Conservation (phyloP, 2,888 invertebrate genomes). For the Heliconius ismenius region DNA sequence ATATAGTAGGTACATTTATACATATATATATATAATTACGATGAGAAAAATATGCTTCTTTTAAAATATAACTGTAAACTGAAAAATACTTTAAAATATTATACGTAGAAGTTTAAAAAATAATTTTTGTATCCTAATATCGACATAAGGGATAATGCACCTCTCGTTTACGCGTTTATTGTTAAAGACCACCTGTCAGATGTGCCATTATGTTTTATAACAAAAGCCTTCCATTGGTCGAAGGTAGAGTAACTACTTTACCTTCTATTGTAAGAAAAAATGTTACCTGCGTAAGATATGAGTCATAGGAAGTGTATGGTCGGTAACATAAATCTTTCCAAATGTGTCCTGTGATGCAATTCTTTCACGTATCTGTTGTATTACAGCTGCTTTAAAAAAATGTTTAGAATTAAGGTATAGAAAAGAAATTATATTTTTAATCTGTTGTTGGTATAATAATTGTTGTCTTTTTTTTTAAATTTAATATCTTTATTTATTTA, state of each 20-base stretch:
- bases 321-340: conserved; percentile 30
- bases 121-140: background rate
- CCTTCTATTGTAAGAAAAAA: conserved; percentile 37
- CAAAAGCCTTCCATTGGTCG: conserved; percentile 35
- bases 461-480: no score
- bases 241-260: conserved; percentile 32
- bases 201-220: conserved; percentile 32
- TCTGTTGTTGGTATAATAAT: no score
- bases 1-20: no score
- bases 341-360: conserved; percentile 14
- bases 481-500: no score
- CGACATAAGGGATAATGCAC: conserved; percentile 12
- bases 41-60: background rate
- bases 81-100: background rate
- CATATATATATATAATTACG: background rate
- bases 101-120: background rate
- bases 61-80: background rate
- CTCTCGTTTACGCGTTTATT: conserved; percentile 24
- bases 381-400: conserved; percentile 2
- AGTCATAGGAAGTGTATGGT: conserved; percentile 35
- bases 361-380: background rate
- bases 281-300: conserved; percentile 43
- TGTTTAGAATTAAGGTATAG: background rate
- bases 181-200: conserved; percentile 36
- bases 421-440: no score